Evolutionary conservation across 1,140 invertebrate species (phyloP), one percentile per base, ranked within the genome.

Genomic region (Scaptodrosophila lebanonensis): DNA sequence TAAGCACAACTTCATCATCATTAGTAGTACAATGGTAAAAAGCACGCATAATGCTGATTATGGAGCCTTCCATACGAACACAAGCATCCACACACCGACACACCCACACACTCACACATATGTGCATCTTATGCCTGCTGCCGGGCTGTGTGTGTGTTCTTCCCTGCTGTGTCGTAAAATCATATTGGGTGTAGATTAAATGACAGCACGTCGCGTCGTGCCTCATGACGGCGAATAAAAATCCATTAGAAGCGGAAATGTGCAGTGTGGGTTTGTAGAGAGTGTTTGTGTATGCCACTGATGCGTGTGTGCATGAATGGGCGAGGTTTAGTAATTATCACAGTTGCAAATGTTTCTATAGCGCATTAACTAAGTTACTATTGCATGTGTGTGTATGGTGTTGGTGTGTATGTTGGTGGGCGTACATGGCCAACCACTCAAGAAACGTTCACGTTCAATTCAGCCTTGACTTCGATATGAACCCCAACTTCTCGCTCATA

Each of bases 151-250:
- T 52, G 60, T 29, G 39, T 35, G 43, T 25, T 42, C 43, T 51
- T 18, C 72, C 73, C 68, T 72, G 75, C 73, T 82, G 73, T 40
- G 75, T 57, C 57, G 66, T 69, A 54, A 82, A 79, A 79, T 79
- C 69, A 69, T 79, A 79, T 79, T 79, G 75, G 69, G 75, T 79
- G 75, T 75, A 69, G 75, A 79, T 82, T 79, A 82, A 79, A 79
- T 82, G 75, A 61, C 69, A 43, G 75, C 75, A 79, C 69, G 75
- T 73, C 65, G 73, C 16, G 5, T n/a, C 8, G 2, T 2, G 9
- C 44, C 17, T 49, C 49, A 54, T 65, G 54, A 51, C 48, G 44
- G 38, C 49, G 65, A 65, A 79, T 79, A 82, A 82, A 66, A 79
- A 75, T 79, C 75, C 69, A 79, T 79, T 79, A 79, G 68, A 73